Evolutionary conservation across 2,888 invertebrate species (phyloP).

Genomic region (Pardosa pseudoannulata): DNA sequence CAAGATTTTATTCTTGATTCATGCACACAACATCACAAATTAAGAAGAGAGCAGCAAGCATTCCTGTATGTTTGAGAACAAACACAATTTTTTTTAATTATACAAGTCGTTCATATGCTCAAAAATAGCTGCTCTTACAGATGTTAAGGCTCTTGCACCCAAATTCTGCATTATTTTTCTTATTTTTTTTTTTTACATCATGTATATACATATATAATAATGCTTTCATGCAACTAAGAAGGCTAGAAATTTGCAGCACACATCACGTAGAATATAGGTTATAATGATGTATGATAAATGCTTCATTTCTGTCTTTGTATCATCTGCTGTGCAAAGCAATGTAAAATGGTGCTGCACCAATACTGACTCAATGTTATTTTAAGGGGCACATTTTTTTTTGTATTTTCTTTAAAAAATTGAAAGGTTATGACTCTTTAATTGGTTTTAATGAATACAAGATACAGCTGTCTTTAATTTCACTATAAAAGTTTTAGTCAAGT

Average conservation of each 20-base stretch:
- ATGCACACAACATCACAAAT: constrained; percentile 73
- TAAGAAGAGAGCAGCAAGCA: constrained; percentile 72
- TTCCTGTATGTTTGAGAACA: constrained; percentile 63
- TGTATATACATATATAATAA: constrained; percentile 69
- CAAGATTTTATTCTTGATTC: constrained; percentile 73
- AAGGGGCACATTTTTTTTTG: not conserved
- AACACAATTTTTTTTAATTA: constrained; percentile 52
- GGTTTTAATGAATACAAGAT: not conserved
- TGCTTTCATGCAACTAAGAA: constrained; percentile 69
- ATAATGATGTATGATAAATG: constrained; percentile 53
- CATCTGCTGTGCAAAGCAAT: constrained; percentile 59
- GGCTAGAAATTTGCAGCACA: constrained; percentile 69
- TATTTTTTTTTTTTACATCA: constrained; percentile 48
- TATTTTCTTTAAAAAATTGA: not conserved
- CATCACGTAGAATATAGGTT: constrained; percentile 54
- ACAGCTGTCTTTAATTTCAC: constrained; percentile 8
- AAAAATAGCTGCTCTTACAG: constrained; percentile 70
- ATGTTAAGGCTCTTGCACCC: constrained; percentile 63
- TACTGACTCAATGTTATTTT: constrained; percentile 18
- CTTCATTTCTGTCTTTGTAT: constrained; percentile 23
- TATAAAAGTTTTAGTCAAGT: too few species aligned
- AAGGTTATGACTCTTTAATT: not conserved
- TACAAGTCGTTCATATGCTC: constrained; percentile 57
- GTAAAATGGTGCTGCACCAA: constrained; percentile 60
- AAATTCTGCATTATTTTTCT: constrained; percentile 43